phyloP scores from a whole-genome alignment of 1,140 invertebrate genomes.

The Dufourea novaeangliae region DNA sequence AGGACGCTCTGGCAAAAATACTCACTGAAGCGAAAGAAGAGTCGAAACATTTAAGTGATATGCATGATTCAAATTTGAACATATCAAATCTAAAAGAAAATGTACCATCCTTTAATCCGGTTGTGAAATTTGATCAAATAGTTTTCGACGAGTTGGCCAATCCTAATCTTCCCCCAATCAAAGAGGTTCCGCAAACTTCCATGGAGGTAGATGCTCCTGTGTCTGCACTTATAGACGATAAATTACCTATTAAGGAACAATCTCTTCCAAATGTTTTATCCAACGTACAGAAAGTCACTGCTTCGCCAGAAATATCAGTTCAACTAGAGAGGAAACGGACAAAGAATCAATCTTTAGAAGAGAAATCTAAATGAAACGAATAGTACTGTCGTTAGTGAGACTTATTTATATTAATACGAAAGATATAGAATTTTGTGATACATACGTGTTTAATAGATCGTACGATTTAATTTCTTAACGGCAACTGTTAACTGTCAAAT shows the following conservation, averaged over 20 bases:
- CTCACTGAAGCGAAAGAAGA: constrained; percentile 66
- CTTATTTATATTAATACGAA: constrained; percentile 22
- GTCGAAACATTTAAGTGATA: constrained; percentile 64
- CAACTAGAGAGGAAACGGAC: background rate
- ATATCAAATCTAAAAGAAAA: background rate
- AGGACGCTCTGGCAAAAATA: constrained; percentile 57
- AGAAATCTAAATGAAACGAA: constrained; percentile 19
- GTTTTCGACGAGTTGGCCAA: background rate
- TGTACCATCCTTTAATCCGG: background rate
- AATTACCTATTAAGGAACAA: constrained; percentile 35
- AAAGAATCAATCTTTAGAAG: background rate
- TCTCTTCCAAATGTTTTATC: constrained; percentile 13
- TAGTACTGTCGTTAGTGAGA: constrained; percentile 33
- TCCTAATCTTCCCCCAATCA: background rate
- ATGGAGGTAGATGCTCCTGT: background rate
- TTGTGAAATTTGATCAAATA: constrained; percentile 10
- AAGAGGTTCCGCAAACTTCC: constrained; percentile 46
- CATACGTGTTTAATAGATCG: constrained; percentile 13
- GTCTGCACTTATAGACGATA: background rate
- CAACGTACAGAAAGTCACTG: constrained; percentile 43
- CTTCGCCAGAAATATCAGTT: constrained; percentile 9
- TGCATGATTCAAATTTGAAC: constrained; percentile 48
- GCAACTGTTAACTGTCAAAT: constrained; percentile 7
- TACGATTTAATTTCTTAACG: constrained; percentile 15
- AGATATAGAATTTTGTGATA: constrained; percentile 41